Conservation (phyloP, 2,113 vertebrate genomes). For the Sceloporus undulatus region DNA sequence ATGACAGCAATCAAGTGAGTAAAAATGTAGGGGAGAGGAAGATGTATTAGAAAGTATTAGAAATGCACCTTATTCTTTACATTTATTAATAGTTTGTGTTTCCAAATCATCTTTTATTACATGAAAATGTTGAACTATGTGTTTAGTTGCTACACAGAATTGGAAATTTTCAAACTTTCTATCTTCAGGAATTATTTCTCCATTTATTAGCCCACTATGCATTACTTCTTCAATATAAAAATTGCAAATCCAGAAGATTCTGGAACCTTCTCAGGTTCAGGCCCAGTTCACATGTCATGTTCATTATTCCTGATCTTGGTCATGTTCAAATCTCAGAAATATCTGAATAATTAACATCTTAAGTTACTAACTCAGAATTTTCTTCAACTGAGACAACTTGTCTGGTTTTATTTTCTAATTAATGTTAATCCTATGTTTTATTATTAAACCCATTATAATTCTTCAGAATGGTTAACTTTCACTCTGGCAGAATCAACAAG, state of each 20-base stretch:
- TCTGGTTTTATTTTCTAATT: no score
- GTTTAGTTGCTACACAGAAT: not conserved
- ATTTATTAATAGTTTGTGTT: not conserved
- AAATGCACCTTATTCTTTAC: not conserved
- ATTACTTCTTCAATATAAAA: not conserved
- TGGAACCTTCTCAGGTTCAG: not conserved
- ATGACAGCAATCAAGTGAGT: not conserved
- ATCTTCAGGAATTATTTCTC: not conserved
- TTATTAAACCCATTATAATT: no score
- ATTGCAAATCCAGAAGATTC: not conserved
- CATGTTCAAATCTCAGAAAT: no score
- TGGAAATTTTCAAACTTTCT: not conserved
- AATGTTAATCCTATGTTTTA: no score
- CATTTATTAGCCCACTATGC: not conserved
- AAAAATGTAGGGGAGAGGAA: not conserved
- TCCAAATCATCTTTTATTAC: not conserved
- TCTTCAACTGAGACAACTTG: no score
- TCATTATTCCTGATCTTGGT: no score
- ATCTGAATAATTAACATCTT: no score
- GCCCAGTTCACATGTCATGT: not conserved
- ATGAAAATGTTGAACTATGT: constrained; percentile 3
- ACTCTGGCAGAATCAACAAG: no score
- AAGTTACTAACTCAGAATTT: no score
- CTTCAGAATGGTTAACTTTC: no score
- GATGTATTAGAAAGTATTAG: not conserved